Evolutionary conservation across 2,888 invertebrate species (phyloP).

Genomic region (Deilephila elpenor): DNA sequence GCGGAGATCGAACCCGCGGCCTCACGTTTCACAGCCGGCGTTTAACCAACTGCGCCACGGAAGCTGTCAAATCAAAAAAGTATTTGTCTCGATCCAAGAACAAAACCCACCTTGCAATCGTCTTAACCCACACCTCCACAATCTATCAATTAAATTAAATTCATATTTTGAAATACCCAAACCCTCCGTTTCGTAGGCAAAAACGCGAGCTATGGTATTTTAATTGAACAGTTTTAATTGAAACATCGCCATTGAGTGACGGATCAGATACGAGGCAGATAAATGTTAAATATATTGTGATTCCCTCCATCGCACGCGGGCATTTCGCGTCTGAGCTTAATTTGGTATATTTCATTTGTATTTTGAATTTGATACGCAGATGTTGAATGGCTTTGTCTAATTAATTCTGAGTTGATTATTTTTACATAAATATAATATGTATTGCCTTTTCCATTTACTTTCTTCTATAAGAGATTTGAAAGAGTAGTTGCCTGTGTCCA

Average conservation of each 20-base stretch:
- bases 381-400: constrained; percentile 37
- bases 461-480: no score
- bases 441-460: neutral
- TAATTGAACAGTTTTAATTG: constrained; percentile 30
- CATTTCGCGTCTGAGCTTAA: constrained; percentile 47
- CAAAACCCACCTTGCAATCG: no score
- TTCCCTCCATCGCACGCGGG: constrained; percentile 35
- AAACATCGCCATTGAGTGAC: constrained; percentile 39
- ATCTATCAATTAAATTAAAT: no score
- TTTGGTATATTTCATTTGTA: constrained; percentile 56
- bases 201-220: neutral
- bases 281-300: constrained; percentile 43
- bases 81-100: no score
- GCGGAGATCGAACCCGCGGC: no score
- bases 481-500: no score
- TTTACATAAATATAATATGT: neutral
- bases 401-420: constrained; percentile 38
- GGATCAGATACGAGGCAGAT: constrained; percentile 40
- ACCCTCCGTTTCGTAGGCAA: neutral
- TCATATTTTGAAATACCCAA: neutral
- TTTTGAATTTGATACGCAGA: constrained; percentile 40
- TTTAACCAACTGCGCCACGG: no score
- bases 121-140: no score
- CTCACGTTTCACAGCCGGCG: no score
- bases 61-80: no score